A percentile compares a stretch with the other conserved stretches of the same genome.
These are phyloP conservation scores for Petaurus breviceps DNA, from an alignment of 2,113 vertebrate species.

Conservation along the genomic window DNA sequence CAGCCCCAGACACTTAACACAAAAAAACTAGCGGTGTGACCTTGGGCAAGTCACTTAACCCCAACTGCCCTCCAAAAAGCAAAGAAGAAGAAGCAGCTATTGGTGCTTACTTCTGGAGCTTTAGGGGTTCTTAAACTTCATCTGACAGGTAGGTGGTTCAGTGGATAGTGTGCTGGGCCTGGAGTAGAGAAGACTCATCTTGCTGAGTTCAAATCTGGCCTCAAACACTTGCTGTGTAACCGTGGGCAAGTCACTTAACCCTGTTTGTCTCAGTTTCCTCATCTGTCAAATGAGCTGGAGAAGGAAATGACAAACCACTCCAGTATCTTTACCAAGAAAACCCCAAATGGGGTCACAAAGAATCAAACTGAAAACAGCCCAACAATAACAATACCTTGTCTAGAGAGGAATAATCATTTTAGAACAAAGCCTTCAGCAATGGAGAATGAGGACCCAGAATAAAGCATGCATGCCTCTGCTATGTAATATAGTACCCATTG, in stretches of 20 bases:
- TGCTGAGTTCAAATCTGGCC: too few species aligned
- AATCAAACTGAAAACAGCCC: background rate
- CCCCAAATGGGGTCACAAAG: background rate
- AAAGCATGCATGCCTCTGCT: background rate
- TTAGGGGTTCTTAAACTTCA: background rate
- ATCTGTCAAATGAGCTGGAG: background rate
- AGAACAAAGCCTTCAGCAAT: background rate
- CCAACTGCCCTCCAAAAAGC: too few species aligned
- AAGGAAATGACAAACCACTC: background rate
- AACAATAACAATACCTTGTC: background rate
- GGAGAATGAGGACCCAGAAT: background rate
- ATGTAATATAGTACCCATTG: background rate
- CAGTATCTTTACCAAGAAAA: background rate
- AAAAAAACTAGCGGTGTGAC: too few species aligned
- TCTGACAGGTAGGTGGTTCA: background rate
- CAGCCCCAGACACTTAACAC: too few species aligned
- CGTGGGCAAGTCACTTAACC: background rate
- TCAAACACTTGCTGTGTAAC: background rate
- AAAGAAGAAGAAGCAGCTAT: too few species aligned
- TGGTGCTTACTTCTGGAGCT: background rate
- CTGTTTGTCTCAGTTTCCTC: background rate
- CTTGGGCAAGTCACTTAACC: too few species aligned
- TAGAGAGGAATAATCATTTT: background rate
- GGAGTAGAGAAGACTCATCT: too few species aligned
- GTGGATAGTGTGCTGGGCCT: too few species aligned